Conservation (phyloP, 2,797 vertebrate genomes). For the Micropoecilia bifurca region DNA sequence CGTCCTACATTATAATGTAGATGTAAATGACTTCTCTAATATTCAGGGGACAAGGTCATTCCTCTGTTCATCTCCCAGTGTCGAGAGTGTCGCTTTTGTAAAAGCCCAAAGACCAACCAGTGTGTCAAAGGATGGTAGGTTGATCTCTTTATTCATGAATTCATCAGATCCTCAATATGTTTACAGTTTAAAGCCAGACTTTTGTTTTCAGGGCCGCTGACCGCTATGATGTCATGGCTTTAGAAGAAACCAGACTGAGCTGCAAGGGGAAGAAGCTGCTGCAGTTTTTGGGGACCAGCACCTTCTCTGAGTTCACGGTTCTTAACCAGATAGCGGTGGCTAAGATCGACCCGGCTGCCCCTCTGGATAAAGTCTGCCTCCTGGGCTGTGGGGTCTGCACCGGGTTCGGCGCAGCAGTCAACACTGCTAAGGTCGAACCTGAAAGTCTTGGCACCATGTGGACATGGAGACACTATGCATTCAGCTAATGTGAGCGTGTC, state of each 20-base stretch:
- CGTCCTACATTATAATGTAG: background rate
- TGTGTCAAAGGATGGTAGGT: conserved; percentile 90
- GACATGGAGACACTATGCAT: background rate
- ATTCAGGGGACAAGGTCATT: conserved; percentile 91
- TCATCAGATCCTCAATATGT: background rate
- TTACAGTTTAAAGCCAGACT: background rate
- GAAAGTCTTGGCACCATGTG: background rate
- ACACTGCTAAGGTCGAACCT: conserved; percentile 86
- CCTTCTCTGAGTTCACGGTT: conserved; percentile 95
- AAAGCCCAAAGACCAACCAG: conserved; percentile 90
- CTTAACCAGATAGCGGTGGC: conserved; percentile 89
- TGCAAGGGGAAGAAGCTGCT: conserved; percentile 90
- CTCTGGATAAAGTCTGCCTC: conserved; percentile 92
- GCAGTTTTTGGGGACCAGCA: conserved; percentile 94
- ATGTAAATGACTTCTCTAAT: background rate
- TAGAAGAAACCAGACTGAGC: conserved; percentile 84
- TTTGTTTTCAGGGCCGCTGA: conserved; percentile 57
- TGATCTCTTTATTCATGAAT: background rate
- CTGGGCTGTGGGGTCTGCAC: conserved; percentile 93
- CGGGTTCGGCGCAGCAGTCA: conserved; percentile 92
- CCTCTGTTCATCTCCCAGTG: conserved; percentile 88
- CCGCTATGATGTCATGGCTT: conserved; percentile 78
- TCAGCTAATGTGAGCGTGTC: background rate
- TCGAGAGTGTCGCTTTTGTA: conserved; percentile 92
- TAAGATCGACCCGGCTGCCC: conserved; percentile 89